These are phyloP conservation scores for Carassius gibelio DNA, from an alignment of 2,113 vertebrate species.

Conservation along the genomic window DNA sequence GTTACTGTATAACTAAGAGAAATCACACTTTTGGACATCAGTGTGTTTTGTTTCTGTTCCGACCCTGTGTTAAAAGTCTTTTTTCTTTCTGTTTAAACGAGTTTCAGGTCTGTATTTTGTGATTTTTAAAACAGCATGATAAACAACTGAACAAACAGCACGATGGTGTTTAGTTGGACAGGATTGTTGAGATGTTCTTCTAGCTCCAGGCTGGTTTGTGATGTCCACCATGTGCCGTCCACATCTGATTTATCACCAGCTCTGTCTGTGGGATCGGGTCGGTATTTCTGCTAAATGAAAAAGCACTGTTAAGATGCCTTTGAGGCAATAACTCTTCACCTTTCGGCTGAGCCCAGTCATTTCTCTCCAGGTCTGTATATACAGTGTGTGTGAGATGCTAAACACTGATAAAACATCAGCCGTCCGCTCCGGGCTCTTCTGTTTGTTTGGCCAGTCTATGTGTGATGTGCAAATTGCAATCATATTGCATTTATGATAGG, in stretches of 20 bases:
- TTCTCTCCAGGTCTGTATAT: constrained; percentile 51
- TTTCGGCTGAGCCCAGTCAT: constrained; percentile 32
- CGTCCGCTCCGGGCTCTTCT: background rate
- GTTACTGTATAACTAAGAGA: constrained; percentile 11
- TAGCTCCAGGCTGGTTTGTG: constrained; percentile 18
- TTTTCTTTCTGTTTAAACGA: constrained; percentile 45
- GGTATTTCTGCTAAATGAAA: constrained; percentile 55
- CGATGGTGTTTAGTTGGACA: constrained; percentile 7
- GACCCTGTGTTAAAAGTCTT: constrained; percentile 40
- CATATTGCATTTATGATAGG: background rate
- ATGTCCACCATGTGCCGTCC: constrained; percentile 8
- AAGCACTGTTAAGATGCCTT: constrained; percentile 44
- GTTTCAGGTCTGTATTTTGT: constrained; percentile 19
- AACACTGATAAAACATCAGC: background rate
- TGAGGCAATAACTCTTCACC: constrained; percentile 51
- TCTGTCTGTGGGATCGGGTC: constrained; percentile 38
- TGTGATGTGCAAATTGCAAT: background rate
- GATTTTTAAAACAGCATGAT: constrained; percentile 8
- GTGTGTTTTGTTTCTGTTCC: constrained; percentile 7
- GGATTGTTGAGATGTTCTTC: constrained; percentile 33
- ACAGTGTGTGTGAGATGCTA: constrained; percentile 32
- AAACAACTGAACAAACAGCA: background rate
- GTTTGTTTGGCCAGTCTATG: background rate
- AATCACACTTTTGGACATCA: no score
- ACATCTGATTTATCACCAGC: constrained; percentile 31